phyloP scores from a whole-genome alignment of 2,797 vertebrate genomes.

The Sardinella longiceps region DNA sequence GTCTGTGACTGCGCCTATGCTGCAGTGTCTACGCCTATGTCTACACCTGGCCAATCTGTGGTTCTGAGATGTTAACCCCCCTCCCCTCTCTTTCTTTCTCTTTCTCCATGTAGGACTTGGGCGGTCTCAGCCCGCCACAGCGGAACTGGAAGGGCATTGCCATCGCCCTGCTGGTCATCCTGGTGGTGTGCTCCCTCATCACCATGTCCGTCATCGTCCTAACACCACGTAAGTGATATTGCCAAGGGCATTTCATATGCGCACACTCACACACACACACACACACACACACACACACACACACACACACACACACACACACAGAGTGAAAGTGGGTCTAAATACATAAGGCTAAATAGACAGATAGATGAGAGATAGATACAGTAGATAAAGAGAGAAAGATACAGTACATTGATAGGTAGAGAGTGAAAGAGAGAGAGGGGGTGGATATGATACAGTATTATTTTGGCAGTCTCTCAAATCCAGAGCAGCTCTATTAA shows the following conservation, averaged over 20 bases:
- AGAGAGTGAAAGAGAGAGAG: too few species aligned
- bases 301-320: constrained; percentile 40
- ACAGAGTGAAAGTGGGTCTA: too few species aligned
- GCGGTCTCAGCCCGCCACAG: constrained; percentile 88
- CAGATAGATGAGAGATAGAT: too few species aligned
- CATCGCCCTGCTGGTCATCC: constrained; percentile 95
- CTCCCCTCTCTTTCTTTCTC: not conserved
- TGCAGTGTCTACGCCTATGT: too few species aligned
- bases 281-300: constrained; percentile 32
- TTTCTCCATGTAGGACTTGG: constrained; percentile 70
- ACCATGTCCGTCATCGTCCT: constrained; percentile 97
- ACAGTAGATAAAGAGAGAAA: too few species aligned
- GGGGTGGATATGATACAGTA: not conserved
- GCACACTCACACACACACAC: constrained; percentile 36
- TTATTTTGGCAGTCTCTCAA: not conserved
- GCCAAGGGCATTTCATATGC: not conserved
- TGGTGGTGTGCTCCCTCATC: constrained; percentile 96
- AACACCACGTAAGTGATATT: constrained; percentile 84
- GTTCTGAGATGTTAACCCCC: not conserved
- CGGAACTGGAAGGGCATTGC: constrained; percentile 99
- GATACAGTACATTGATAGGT: not conserved
- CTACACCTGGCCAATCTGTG: too few species aligned
- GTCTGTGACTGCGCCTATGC: too few species aligned
- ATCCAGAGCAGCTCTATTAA: not conserved
- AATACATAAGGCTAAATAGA: too few species aligned